Evolutionary conservation across 2,888 invertebrate species (phyloP), one percentile per base, ranked within the genome.

Genomic region (Girardia tigrina): DNA sequence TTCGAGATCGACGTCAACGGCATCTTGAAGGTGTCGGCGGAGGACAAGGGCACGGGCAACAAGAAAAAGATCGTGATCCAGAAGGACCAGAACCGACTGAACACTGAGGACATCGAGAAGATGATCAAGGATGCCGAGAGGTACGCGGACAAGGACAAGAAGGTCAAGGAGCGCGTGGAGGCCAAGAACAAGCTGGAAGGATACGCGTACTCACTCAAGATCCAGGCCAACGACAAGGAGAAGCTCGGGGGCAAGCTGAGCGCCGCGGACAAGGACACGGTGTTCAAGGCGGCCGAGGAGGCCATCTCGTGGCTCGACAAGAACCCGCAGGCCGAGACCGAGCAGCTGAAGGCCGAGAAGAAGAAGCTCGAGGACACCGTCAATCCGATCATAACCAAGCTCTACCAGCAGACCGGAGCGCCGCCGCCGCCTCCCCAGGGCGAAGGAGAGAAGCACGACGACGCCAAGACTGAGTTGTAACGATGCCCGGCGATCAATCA

Each of bases 51-150:
- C 78, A 97, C 98, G 71, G 97, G 97, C 77, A 95, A 94, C 87
- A 89, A 94, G 81, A 94, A 98, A 83, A 94, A 97, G 87, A 97
- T 98, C 82, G 93, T 94, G 78, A 98, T 98, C 84, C 95, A 95
- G 80, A 97, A 98, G 82, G 97, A 98, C 82, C 94, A 95, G 85
- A 95, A 95, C 86, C 88, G 95, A 79, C 85, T 98, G 78, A 93
- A 94, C 16, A 94, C 95, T 1, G 97, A 98, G 80, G 97, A 98
- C 82, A 98, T 98, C 80, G 95, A 98, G 83, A 88, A 94, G 78
- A 98, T 98, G 97, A 94, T 98, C 85, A 91, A 91, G 78, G 97
- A 98, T 83, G 95, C 97, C 0, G 98, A 98, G 86, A 92, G 91
- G 85, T 98, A 95, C 86, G 94, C 95, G 23, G 97, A 97, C 82